Base-by-base conservation (phyloP, 2,888 invertebrate genomes). In the Neocrepidodera transversa region DNA sequence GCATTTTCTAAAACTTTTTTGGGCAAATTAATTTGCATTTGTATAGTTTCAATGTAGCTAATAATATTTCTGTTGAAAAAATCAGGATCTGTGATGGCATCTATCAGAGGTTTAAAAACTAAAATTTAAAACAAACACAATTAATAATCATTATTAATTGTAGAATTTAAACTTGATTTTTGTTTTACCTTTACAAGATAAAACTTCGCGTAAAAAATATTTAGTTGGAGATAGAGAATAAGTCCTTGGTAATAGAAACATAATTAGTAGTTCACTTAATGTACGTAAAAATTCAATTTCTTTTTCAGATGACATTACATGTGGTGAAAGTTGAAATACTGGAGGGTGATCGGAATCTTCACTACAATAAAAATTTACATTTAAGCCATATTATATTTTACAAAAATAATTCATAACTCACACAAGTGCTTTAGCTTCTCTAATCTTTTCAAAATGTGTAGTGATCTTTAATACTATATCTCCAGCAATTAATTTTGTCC, bases 31-130 rank as follows among this genome's bases (percentile, higher is more conserved):
- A 89, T 87, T 0, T 89, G 86, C 54, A 89, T 86, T 71, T 92
- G 87, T 65, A 93, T 90, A 16, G 90, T 89, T 76, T 92, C 89
- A 63, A 95, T 86, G 76, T 93, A 93, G 64, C 87, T 85, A 55
- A 94, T 85, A 61, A 95, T 87, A 78, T 92, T 92, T 76, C 90
- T 90, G 79, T 95, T 95, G 70, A 95, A 91, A 76, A 92, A 94
- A 81, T 95, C 94, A 4, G 95, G 94, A 75, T 95, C 92, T 5
- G 93, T 93, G 38, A 95, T 79, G 72, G 90, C 83, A 74, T 95
- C 90, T 71, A 95, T 89, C 58, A 90, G 86, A 51, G 93, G 92
- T 76, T 91, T 90, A 58, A 95, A 82, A 63, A 92, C 92, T 92
- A 72, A 56, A 82, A 82, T 63, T 58, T 20, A 51, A n/a, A n/a